Percentiles rank a stretch among this genome's conserved stretches.
Conservation (phyloP, 2,113 vertebrate species). For the Onychorhynchus coronatus region DNA sequence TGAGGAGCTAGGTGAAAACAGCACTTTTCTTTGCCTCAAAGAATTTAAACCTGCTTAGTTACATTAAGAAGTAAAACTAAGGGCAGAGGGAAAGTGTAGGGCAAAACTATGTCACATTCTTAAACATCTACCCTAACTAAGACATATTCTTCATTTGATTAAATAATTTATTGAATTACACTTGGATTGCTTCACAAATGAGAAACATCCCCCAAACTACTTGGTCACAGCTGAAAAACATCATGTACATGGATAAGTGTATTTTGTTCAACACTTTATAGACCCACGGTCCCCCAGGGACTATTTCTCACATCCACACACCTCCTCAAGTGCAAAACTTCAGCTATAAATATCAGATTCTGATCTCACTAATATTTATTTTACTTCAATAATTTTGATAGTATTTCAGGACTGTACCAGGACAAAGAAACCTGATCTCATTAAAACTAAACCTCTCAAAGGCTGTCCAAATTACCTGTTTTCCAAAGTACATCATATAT, state of each 20-base stretch:
- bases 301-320: not conserved
- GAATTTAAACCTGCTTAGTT: not conserved
- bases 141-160: not conserved
- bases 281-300: not conserved
- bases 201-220: not conserved
- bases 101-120: not conserved
- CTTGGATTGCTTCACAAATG: conserved; percentile 10
- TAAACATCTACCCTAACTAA: not conserved
- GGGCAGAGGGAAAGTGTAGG: not conserved
- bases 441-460: not conserved
- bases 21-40: not conserved
- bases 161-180: not conserved
- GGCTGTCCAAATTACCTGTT: not conserved
- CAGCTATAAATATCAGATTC: not conserved
- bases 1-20: not conserved
- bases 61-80: not conserved
- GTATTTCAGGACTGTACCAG: not conserved
- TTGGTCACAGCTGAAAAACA: not conserved
- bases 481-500: not conserved
- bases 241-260: not conserved
- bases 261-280: not conserved
- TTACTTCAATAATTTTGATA: not conserved
- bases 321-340: not conserved
- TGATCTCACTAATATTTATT: not conserved
- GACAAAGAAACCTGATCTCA: not conserved